Evolutionary conservation across 2,113 vertebrate genomes (phyloP), one percentile per base, ranked within the genome.

Genomic region (Verasper variegatus): DNA sequence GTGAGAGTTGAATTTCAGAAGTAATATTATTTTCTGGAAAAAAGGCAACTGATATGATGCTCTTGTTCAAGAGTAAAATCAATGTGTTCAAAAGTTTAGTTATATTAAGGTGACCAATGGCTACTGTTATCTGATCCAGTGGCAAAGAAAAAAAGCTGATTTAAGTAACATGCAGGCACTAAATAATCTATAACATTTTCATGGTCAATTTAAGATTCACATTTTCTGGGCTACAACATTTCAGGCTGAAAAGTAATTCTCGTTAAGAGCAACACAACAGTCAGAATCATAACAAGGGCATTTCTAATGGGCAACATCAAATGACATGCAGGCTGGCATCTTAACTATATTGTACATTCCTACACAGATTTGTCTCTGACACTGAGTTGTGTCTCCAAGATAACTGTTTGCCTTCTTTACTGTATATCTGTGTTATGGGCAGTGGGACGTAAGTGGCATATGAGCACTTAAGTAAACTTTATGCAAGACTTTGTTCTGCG

Each of bases 81-180:
- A 52, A 80, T 68, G 14, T 66, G 65, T 51, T 63, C 27, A 57
- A 23, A 31, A 12, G n/a, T 23, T 23, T 21, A 21, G 15, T 47
- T 69, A 3, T 55, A 10, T 21, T 40, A 51, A 55, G 3, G 18
- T 69, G 71, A 54, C 13, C 4, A 20, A 23, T 23, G 21, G 21
- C 24, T 37, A 8, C 47, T 78, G 23, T n/a, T 14, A 57, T 24
- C 60, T 26, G 49, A 68, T 40, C 49, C 35, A 57, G 4, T 8
- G 37, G 17, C n/a, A 56, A 49, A 37, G 21, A 40, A 67, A 56
- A 26, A n/a, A 37, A 58, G 21, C 27, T 80, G 26, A 74, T 55
- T 67, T 14, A 70, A 68, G 1, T 49, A 71, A 76, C 81, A 90
- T 90, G 89, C 85, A 88, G 82, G 81, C 87, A 80, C 71, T 65